These are phyloP conservation scores for Parnassius smintheus DNA, from an alignment of 2,888 invertebrate species.

Conservation along the genomic window DNA sequence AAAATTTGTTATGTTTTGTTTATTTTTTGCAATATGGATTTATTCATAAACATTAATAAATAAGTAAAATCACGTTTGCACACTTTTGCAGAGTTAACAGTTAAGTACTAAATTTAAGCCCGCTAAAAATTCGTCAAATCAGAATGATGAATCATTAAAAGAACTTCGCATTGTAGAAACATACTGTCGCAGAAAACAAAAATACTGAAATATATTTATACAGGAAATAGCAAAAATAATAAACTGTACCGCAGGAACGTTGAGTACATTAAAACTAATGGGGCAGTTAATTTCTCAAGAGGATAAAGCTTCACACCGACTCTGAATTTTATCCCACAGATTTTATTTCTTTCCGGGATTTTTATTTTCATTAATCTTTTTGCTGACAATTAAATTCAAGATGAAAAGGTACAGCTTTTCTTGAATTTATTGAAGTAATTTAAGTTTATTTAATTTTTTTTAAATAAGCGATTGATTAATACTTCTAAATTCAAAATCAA, in stretches of 20 bases:
- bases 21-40: no score
- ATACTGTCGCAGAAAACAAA: not conserved
- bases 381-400: not conserved
- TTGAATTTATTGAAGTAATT: no score
- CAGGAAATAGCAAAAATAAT: conserved; percentile 65
- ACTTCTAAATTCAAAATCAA: no score
- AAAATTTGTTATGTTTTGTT: no score
- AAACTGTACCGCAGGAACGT: conserved; percentile 56
- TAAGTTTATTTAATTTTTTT: no score
- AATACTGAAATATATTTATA: conserved; percentile 23
- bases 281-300: conserved; percentile 79
- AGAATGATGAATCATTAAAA: not conserved
- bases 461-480: no score
- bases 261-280: conserved; percentile 80
- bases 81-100: no score
- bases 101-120: no score
- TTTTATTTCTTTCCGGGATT: conserved; percentile 18
- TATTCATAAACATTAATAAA: not conserved
- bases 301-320: conserved; percentile 44
- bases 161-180: not conserved
- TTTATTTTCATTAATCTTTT: conserved; percentile 15
- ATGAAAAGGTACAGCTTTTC: not conserved
- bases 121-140: not conserved
- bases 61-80: not conserved
- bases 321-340: conserved; percentile 24